Base-by-base conservation (phyloP, 1,140 invertebrate genomes). In the Drosophila navojoa region DNA sequence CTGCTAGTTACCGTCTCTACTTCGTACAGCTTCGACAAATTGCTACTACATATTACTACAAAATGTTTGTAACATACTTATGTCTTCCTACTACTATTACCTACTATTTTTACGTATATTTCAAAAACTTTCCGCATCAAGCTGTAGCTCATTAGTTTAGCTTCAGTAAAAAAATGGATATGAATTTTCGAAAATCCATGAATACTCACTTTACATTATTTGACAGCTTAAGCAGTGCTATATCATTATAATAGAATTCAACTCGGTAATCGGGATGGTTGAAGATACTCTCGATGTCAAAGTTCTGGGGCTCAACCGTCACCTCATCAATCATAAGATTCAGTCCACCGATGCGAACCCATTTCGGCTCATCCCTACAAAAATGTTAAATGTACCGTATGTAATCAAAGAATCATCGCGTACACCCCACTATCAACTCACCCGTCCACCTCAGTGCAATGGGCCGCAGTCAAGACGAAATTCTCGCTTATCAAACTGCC, bases 401-500 rank as follows among this genome's bases (percentile, higher is more conserved):
- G 4, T 16, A 9, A 29, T 53, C n/a, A 49, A 4, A 50, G 15
- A 42, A 45, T 3, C 10, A 1, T 13, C 16, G n/a, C n/a, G n/a
- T n/a, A n/a, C n/a, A n/a, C n/a, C n/a, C n/a, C n/a, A n/a, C n/a
- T n/a, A n/a, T n/a, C n/a, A n/a, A n/a, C 90, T 84, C 64, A 91
- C 91, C 77, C 79, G 1, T 77, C 76, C 16, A 77, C 60, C 45
- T 71, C 49, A 7, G 85, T 79, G 64, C 91, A 91, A 73, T 91
- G 91, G 25, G 91, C 91, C n/a, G 89, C 90, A 32, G 85, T 90
- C n/a, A 91, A 42, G 0, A 91, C 81, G 55, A 87, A 91, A 13
- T 64, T 75, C 32, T 93, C 91, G 38, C 92, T 92, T 74, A 93
- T 92, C 40, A 93, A 63, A 61, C 91, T 92, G 11, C 92, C 92